Percentiles rank a stretch among this genome's conserved stretches.
Conservation (phyloP, 2,888 invertebrate genomes). For the Drosophila buzzatii region DNA sequence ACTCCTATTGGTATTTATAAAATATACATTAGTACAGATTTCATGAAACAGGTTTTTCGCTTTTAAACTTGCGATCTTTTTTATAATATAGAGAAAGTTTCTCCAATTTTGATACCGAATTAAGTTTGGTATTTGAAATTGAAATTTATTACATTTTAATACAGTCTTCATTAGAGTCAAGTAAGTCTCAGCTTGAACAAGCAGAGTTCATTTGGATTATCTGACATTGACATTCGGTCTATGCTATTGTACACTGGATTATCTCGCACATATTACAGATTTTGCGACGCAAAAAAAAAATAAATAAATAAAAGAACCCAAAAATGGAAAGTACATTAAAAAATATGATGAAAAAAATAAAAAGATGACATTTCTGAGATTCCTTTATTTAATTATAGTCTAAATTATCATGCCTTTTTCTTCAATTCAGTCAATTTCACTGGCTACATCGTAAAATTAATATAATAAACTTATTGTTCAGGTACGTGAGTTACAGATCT, state of each 20-base stretch:
- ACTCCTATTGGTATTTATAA: slow-evolving; percentile 3
- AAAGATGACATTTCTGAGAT: background rate
- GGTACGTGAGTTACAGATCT: slow-evolving; percentile 2
- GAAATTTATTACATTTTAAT: background rate
- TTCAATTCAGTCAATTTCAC: background rate
- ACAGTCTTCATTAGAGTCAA: background rate
- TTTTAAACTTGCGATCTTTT: background rate
- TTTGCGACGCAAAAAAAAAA: slow-evolving; percentile 25
- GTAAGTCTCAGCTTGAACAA: background rate
- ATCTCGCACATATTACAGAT: slow-evolving; percentile 11
- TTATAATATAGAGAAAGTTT: background rate
- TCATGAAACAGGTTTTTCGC: background rate
- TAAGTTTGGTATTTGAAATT: background rate
- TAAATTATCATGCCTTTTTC: background rate
- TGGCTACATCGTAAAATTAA: too few relatives aligned
- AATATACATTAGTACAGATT: background rate
- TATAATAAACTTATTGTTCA: background rate
- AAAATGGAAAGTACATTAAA: background rate
- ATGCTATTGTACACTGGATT: slow-evolving; percentile 26
- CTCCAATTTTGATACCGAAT: background rate
- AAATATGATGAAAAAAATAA: background rate
- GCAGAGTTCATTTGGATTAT: slow-evolving; percentile 29
- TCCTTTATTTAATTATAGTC: background rate
- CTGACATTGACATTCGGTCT: slow-evolving; percentile 19
- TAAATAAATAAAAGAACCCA: background rate